These are phyloP conservation scores for Phalanger gymnotis DNA, from an alignment of 2,797 vertebrate species.

Conservation along the genomic window DNA sequence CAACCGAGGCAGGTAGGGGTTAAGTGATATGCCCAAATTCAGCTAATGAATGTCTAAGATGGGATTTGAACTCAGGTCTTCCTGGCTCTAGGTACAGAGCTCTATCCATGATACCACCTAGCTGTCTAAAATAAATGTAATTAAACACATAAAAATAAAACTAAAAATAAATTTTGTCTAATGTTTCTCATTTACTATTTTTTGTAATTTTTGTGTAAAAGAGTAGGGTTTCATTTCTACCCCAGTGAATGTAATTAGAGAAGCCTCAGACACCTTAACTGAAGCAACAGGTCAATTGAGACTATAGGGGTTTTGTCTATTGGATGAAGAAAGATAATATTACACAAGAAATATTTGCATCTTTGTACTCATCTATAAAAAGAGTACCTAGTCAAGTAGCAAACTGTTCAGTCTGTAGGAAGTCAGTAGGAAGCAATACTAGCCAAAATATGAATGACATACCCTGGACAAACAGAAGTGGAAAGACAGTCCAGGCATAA, in stretches of 20 bases:
- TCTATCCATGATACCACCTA: neutral
- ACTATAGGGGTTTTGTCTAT: neutral
- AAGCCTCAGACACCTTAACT: neutral
- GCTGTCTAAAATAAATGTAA: neutral
- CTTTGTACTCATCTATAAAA: neutral
- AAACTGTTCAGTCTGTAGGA: neutral
- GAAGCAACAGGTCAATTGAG: neutral
- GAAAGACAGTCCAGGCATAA: neutral
- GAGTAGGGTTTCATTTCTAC: no score
- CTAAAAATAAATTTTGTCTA: neutral
- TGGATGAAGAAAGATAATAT: neutral
- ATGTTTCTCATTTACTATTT: neutral
- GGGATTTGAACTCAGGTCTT: no score
- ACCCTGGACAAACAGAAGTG: neutral
- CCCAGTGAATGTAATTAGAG: neutral
- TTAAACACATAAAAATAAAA: neutral
- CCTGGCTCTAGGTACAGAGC: neutral
- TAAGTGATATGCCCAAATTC: neutral
- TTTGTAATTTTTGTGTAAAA: neutral
- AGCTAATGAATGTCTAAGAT: neutral
- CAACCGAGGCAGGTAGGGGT: neutral
- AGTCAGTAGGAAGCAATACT: neutral
- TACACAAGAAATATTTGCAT: neutral
- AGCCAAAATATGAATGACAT: neutral
- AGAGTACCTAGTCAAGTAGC: neutral